Evolutionary conservation across 2,113 vertebrate species (phyloP), one percentile per base, ranked within the genome.

Genomic region (Glaucidium brasilianum): DNA sequence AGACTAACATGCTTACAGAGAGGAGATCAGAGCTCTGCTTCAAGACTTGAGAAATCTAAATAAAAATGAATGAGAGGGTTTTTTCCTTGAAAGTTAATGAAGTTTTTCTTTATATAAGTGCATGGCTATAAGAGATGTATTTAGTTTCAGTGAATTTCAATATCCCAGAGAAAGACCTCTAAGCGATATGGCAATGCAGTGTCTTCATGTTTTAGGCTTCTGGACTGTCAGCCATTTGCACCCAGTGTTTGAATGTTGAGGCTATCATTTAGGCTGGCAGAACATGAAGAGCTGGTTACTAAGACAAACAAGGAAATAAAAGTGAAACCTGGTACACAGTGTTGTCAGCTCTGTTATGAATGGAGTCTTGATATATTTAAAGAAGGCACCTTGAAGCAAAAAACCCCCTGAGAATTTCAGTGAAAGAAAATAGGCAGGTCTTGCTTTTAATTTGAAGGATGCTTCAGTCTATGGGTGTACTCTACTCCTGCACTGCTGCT

Each of bases 231-330:
- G 29, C 39, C 12, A 5, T 78, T 90, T 94, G 73, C 11, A 88
- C 30, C 30, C n/a, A 50, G 43, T 68, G 11, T 91, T 94, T 93
- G 85, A 95, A 73, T 64, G 56, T 41, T 49, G 53, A 58, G n/a
- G 19, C 6, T 96, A 62, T 60, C 49, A 78, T 94, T 95, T 90
- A 94, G 37, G 30, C 66, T 97, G 85, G 25, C 85, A 92, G 16
- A 45, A 16, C 43, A 45, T 45, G 43, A 45, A 45, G 20, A 74
- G 26, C 37, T 91, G 13, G 12, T 64, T 92, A 62, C n/a, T 84
- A 64, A 56, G 26, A 11, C 85, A 91, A 74, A 43, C 37, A 71
- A 29, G 32, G 21, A 89, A 88, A 85, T 83, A 88, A 41, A 52
- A 18, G 45, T 63, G 29, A 52, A 75, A 45, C 20, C 20, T 73